These are phyloP conservation scores for Chrysogorgia sp. DNA, from an alignment of 92 coral and sea anemone genomes.

Conservation along the genomic window DNA sequence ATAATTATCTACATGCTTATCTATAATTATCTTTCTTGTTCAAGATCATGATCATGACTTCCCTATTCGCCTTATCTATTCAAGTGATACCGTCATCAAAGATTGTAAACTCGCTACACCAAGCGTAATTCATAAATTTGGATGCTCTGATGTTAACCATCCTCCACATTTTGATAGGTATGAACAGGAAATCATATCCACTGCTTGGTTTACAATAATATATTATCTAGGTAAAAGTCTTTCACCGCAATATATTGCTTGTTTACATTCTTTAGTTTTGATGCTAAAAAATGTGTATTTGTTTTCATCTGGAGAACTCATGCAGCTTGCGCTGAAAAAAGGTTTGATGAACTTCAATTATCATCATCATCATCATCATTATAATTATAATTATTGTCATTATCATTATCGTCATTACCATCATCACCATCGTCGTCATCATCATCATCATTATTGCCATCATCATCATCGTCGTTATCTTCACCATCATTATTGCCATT, in stretches of 20 bases:
- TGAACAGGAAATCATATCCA: background rate
- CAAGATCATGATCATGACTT: background rate
- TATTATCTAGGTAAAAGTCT: background rate
- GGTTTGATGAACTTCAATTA: too few species aligned
- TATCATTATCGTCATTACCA: background rate
- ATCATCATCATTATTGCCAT: background rate
- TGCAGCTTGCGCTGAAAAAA: conserved; percentile 12
- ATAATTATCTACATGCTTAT: background rate
- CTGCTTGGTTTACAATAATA: background rate
- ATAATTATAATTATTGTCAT: too few species aligned
- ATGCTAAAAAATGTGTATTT: background rate
- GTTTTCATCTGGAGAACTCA: conserved; percentile 10
- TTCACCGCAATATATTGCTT: background rate
- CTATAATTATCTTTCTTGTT: background rate
- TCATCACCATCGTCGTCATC: background rate
- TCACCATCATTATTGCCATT: background rate
- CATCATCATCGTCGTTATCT: background rate
- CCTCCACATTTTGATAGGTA: conserved; percentile 1
- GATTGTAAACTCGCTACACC: background rate
- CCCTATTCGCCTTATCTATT: conserved; percentile 14
- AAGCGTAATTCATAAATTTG: conserved; percentile 13
- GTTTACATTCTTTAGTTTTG: conserved; percentile 8
- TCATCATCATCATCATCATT: too few species aligned
- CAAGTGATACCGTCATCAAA: background rate
- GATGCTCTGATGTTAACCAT: background rate